Conservation (phyloP, 2,113 vertebrate genomes). For the Tangachromis dhanisi region DNA sequence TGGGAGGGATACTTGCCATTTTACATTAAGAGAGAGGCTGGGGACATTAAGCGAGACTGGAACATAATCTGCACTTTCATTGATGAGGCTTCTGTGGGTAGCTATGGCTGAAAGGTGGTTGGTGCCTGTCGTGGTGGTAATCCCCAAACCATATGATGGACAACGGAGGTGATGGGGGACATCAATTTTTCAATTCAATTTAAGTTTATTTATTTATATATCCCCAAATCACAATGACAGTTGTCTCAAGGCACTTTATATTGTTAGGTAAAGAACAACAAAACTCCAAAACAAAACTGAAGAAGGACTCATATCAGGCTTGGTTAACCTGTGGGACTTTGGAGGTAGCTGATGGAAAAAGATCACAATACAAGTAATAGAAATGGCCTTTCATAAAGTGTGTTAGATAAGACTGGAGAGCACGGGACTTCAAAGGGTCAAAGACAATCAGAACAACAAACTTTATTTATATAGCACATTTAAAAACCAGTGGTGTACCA, state of each 20-base stretch:
- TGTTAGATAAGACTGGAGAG: neutral
- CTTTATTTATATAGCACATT: neutral
- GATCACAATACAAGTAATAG: neutral
- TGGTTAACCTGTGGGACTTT: neutral
- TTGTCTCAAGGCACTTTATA: neutral
- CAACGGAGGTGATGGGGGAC: neutral
- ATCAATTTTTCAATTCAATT: neutral
- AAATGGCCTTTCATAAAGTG: neutral
- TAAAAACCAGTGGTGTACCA: neutral
- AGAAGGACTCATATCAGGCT: neutral
- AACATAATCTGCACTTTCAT: neutral
- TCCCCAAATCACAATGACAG: neutral
- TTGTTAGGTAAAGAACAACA: neutral
- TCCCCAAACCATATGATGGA: neutral
- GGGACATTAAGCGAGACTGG: neutral
- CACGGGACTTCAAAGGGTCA: neutral
- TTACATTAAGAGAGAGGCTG: neutral
- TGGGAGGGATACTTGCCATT: neutral
- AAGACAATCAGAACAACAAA: neutral
- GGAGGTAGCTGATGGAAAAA: neutral
- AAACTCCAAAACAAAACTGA: neutral
- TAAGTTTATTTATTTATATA: neutral
- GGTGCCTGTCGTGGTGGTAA: neutral
- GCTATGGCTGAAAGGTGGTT: neutral
- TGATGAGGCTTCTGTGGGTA: neutral